Evolutionary conservation across 2,113 vertebrate species (phyloP), one percentile per base, ranked within the genome.

Genomic region (Nanorana parkeri): DNA sequence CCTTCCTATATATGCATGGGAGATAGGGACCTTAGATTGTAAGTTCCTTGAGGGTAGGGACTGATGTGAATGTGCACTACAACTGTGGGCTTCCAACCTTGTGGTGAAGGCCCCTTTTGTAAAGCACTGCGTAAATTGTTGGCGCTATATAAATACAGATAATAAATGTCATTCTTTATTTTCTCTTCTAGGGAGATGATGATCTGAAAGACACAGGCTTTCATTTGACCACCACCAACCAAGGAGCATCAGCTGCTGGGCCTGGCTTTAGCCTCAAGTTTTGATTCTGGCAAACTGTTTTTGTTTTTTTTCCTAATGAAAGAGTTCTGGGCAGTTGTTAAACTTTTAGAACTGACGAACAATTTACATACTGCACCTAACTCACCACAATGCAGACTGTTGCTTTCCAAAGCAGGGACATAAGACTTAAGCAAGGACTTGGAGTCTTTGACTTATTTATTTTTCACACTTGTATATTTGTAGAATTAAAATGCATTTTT

Each of bases 221-320:
- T 88, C 97, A 99, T 64, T 90, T 99, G 84, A 99, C 97, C 17
- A 97, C 95, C 85, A 98, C 97, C 0, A 98, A 96, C 60, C 97
- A 99, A 89, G 98, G 97, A 28, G 97, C 93, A 0, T 99, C 97
- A 0, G 97, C 97, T 0, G 96, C 96, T 0, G 98, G 98, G 2
- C 97, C 97, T 0, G 98, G 98, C 28, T 99, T 99, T 90, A 99
- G 97, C 91, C 95, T 99, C 75, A 99, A 99, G 82, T 99, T 99
- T 85, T 99, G 84, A 93, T 72, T 67, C n/a, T 32, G 28, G 21
- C 41, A n/a, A 2, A 29, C 5, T 0, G 4, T 16, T 17, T n/a
- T 17, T 21, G 24, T 68, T 24, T 20, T 68, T 66, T 78, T 29
- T 20, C 58, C 24, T 5, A 2, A n/a, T 26, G 13, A 47, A 47